phyloP scores from a whole-genome alignment of 2,113 vertebrate species.

The Aphyosemion australe region DNA sequence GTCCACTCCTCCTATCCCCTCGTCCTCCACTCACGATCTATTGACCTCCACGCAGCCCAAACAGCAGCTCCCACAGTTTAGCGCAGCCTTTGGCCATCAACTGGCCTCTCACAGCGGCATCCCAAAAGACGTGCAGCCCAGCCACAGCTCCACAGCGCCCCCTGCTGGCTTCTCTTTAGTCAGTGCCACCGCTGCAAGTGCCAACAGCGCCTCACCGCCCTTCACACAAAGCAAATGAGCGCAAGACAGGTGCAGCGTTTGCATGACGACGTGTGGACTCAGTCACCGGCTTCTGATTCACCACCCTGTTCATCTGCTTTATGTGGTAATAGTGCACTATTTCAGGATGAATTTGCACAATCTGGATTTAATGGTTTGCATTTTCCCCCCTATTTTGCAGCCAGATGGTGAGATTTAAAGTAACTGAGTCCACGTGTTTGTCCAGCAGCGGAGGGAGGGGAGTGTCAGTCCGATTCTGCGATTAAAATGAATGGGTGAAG shows the following conservation, averaged over 20 bases:
- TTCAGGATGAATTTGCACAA: slow-evolving; percentile 72
- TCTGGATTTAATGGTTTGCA: slow-evolving; percentile 36
- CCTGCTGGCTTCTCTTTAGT: slow-evolving; percentile 93
- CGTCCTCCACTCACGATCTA: slow-evolving; percentile 79
- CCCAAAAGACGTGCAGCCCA: slow-evolving; percentile 98
- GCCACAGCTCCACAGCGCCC: slow-evolving; percentile 98
- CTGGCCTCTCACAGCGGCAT: slow-evolving; percentile 98
- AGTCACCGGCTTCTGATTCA: slow-evolving; percentile 38
- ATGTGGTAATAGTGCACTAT: slow-evolving; percentile 70
- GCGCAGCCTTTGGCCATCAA: slow-evolving; percentile 97
- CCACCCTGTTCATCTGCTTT: slow-evolving; percentile 51
- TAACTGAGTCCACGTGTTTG: slow-evolving; percentile 49
- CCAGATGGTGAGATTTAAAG: slow-evolving; percentile 44
- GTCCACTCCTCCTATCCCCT: slow-evolving; percentile 76
- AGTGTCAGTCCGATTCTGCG: slow-evolving; percentile 19
- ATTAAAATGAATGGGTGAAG: slow-evolving; percentile 56
- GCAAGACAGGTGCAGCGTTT: slow-evolving; percentile 23
- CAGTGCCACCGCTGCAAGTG: slow-evolving; percentile 92
- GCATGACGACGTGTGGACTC: slow-evolving; percentile 40
- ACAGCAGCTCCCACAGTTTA: slow-evolving; percentile 98
- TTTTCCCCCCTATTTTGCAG: slow-evolving; percentile 26
- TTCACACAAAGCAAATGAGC: slow-evolving; percentile 89
- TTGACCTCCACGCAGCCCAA: slow-evolving; percentile 91
- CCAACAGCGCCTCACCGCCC: slow-evolving; percentile 88
- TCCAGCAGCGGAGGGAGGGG: slow-evolving; percentile 45